Evolutionary conservation across 2,797 vertebrate species (phyloP), one percentile per base, ranked within the genome.

Genomic region (Sciurus carolinensis): DNA sequence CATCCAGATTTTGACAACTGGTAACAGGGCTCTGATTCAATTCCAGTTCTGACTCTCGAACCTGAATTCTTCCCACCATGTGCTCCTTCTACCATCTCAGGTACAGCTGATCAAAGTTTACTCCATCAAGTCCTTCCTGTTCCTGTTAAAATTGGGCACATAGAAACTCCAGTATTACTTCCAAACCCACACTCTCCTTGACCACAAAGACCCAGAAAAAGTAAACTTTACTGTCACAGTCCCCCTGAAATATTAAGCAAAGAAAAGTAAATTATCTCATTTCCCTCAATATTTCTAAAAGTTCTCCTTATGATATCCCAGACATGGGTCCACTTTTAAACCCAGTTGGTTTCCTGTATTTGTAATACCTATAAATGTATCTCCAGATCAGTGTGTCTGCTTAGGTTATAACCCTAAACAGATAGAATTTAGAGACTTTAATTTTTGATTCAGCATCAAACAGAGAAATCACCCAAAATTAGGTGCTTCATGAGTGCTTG

Each of bases 391-490:
- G 26, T 44, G 67, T n/a, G n/a, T 64, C 80, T 82, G 57, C 47
- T 66, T 77, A 8, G n/a, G 39, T 81, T 69, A 84, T 71, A 92
- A 73, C 87, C 33, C 33, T 71, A 69, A 42, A 76, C 1, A 67
- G 59, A 93, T 73, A 12, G 4, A 50, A 17, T 59, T 36, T 47
- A 86, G 13, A 44, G 33, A 52, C 47, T 54, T 90, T 84, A 71
- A 50, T 50, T 77, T 80, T 54, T 64, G 36, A 73, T 50, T 72
- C 72, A 66, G 30, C 18, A 75, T 85, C n/a, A 79, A 87, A 57
- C 7, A 85, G 73, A 91, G 71, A 39, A 86, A 69, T 77, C 67
- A 87, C 8, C 39, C 39, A 92, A 52, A 81, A 83, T 50, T 91
- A 50, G 22, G 14, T 80, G 8, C 22, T 75, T 89, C 50, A n/a